Percentiles rank a stretch among this genome's conserved stretches.
Conservation (phyloP, 92 coral and sea anemone genomes). For the Desmophyllum pertusum region DNA sequence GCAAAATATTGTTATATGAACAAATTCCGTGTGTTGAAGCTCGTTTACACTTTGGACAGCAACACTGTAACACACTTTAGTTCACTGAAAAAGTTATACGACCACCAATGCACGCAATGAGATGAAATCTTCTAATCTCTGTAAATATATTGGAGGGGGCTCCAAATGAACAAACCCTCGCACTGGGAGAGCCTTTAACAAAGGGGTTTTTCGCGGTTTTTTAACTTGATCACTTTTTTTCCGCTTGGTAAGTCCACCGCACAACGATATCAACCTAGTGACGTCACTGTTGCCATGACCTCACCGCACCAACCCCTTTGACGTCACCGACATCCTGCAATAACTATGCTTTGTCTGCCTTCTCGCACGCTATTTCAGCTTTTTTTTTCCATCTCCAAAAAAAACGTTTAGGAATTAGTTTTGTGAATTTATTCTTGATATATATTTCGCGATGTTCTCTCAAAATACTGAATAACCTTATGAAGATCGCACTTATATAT, state of each 20-base stretch:
- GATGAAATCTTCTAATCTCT: not conserved
- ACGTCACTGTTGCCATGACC: not conserved
- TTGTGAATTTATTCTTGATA: not conserved
- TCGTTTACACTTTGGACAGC: not conserved
- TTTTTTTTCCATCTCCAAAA: not conserved
- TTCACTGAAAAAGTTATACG: not conserved
- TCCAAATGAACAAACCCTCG: no score
- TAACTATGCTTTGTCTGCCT: not conserved
- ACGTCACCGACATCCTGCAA: constrained; percentile 1
- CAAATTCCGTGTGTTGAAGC: not conserved
- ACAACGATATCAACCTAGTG: not conserved
- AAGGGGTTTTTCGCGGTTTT: not conserved
- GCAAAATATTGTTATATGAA: constrained; percentile 24
- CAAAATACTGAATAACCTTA: not conserved
- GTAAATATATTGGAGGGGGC: not conserved
- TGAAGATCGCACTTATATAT: not conserved
- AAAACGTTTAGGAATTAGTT: not conserved
- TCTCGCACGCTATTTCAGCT: not conserved
- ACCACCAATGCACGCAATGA: not conserved
- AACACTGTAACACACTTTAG: not conserved
- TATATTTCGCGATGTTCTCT: not conserved
- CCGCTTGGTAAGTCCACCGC: not conserved
- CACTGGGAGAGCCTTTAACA: not conserved
- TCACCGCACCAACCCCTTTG: not conserved
- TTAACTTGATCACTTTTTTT: not conserved